Evolutionary conservation across 2,888 invertebrate species (phyloP), one percentile per base, ranked within the genome.

Genomic region (Caenorhabditis imperialis): DNA sequence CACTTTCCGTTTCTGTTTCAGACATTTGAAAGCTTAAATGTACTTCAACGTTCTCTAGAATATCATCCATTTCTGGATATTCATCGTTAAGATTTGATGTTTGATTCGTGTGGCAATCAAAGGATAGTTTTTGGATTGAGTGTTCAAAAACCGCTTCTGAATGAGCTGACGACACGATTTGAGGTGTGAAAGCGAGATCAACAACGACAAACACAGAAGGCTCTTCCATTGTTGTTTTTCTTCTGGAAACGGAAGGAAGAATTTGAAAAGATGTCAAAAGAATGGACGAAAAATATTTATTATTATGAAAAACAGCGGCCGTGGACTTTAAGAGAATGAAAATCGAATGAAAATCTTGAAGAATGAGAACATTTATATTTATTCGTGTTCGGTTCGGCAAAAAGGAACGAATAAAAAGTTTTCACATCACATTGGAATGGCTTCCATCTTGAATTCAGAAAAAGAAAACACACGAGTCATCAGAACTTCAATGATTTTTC

Each of bases 401-500:
- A 30, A 7, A 30, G 27, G 44, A 57, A 42, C 38, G 50, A 55
- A 65, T 50, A 61, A 37, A 57, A 38, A 20, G 42, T 37, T 30
- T 30, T 7, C 57, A 57, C 67, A 67, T 67, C 67, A 58, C 55
- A 65, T 65, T 42, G 37, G 44, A 33, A 55, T 42, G 44, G 50
- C 30, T 55, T 44, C 37, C 67, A 67, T 33, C 57, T 57, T 67
- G 50, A 57, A 50, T 40, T 44, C 25, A 37, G 22, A 18, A 25
- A 50, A 18, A 16, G 48, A n/a, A n/a, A n/a, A n/a, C n/a, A n/a
- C n/a, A n/a, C n/a, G n/a, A n/a, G n/a, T n/a, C n/a, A n/a, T n/a
- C n/a, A n/a, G n/a, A n/a, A n/a, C n/a, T n/a, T n/a, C n/a, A n/a
- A n/a, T n/a, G n/a, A n/a, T n/a, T n/a, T n/a, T n/a, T n/a, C n/a